Conservation (phyloP, 2,888 invertebrate genomes). For the Brachylomia viminalis region DNA sequence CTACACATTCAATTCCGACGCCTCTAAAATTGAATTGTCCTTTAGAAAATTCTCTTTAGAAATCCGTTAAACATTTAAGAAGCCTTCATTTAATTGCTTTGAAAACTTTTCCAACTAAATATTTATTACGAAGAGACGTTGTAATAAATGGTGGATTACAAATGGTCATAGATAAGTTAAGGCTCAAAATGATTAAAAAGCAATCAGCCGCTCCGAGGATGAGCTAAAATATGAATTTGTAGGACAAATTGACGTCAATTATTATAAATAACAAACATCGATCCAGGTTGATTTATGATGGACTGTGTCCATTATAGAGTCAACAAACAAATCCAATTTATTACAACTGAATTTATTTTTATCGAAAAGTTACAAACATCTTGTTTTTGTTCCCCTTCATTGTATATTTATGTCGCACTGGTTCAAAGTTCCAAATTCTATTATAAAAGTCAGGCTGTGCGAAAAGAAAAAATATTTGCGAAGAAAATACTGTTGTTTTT, state of each 20-base stretch:
- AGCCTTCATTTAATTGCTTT: constrained; percentile 10
- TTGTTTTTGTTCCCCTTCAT: constrained; percentile 25
- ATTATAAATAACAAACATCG: constrained; percentile 35
- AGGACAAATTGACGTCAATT: constrained; percentile 33
- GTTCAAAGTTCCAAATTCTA: constrained; percentile 18
- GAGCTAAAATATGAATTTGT: constrained; percentile 43
- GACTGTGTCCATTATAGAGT: constrained; percentile 11
- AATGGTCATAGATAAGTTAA: constrained; percentile 38
- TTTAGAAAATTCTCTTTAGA: neutral
- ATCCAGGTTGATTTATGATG: constrained; percentile 30
- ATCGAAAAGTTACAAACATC: constrained; percentile 30
- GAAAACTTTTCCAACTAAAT: constrained; percentile 36
- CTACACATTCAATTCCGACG: constrained; percentile 32
- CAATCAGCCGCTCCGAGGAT: constrained; percentile 37
- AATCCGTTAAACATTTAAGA: constrained; percentile 23
- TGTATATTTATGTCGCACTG: constrained; percentile 36
- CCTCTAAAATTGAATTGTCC: constrained; percentile 29
- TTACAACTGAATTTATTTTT: constrained; percentile 34
- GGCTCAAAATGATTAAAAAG: constrained; percentile 57
- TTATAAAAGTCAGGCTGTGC: constrained; percentile 9
- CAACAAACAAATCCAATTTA: constrained; percentile 48
- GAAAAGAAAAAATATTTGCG: constrained; percentile 27
- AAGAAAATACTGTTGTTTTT: constrained; percentile 23
- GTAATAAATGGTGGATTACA: constrained; percentile 47
- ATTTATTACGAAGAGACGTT: constrained; percentile 37